Base-by-base conservation (phyloP, 2,888 invertebrate genomes). In the Achlya flavicornis region DNA sequence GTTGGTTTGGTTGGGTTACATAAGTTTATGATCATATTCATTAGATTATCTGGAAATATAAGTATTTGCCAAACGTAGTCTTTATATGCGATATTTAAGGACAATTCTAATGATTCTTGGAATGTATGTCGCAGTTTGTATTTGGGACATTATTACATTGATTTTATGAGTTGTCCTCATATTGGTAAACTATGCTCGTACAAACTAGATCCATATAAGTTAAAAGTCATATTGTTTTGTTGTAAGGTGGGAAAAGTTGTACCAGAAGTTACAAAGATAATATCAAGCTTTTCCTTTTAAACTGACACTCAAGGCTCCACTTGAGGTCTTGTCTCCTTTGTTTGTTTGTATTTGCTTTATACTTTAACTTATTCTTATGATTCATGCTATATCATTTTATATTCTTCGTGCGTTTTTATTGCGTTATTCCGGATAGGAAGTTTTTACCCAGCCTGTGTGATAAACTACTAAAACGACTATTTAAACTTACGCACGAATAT, bases 201-300 rank as follows among this genome's bases (percentile, higher is more conserved):
- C 26, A 26, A 26, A 19, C 10, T 53, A 53, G 19, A n/a, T 16
- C 19, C 16, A 19, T 53, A 19, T 53, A 19, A 8, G 16, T 10
- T 53, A 19, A 19, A 53, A 8, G 4, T 10, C n/a, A 53, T 16
- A n/a, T 10, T 19, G 53, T 19, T 3, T 53, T 53, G 19, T 53
- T n/a, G 16, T 19, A 19, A 3, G 3, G 48, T 16, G 4, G 53
- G 53, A 53, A 19, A 53, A 53, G 53, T 53, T 19, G 19, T 53
- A 53, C 53, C 53, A 53, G 53, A 53, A 53, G 53, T 53, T 4
- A 53, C 53, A 53, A 53, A n/a, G 53, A 53, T 53, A 19, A 19
- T 53, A 53, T 53, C 53, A 19, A 53, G 53, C 53, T 53, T 53
- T 53, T 53, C 53, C 53, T 53, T 53, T 19, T 53, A 53, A 19